Base-by-base conservation (phyloP, 2,113 vertebrate species). In the Hepsetus odoe region DNA sequence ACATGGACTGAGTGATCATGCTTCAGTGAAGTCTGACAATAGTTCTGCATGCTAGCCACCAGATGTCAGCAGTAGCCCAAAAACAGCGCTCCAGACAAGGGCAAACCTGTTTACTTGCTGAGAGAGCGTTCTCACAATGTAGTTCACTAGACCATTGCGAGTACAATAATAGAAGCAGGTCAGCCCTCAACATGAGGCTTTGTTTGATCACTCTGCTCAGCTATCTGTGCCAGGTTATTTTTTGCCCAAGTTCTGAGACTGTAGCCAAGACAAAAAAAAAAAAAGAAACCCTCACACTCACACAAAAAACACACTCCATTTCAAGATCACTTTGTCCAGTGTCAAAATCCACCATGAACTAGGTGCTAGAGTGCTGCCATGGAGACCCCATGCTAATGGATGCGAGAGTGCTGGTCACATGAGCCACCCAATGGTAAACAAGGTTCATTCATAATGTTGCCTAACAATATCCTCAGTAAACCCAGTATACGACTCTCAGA, bases 401-500 rank as follows among this genome's bases (percentile, higher is more conserved):
- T 66, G 89, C 88, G 86, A 86, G 89, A 87, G 86, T 80, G 82
- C 55, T 81, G 87, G 89, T 92, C 91, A 93, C 90, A 85, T 93
- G 92, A 86, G 84, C 86, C 82, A 65, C 76, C 68, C 87, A 87
- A 87, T 86, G 84, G 88, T 94, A 93, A 94, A 94, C 91, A 93
- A 86, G 88, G 68, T 91, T 90, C 90, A 92, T 93, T 94, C 90
- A 93, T 89, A 91, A 88, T 84, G 20, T 84, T 84, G 66, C 35
- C 71, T 84, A 80, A 83, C 84, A 16, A 81, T 76, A 61, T 76
- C 40, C 33, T 55, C 26, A 75, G 46, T 18, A 40, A 73, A n/a
- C 32, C 32, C 70, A 80, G 67, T 49, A 70, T 55, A 26, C 49
- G 30, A 55, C 51, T 3, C 26, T 73, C 77, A 80, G 18, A 44